Conservation (phyloP, 1,140 invertebrate genomes). For the Drosophila sucinea region DNA sequence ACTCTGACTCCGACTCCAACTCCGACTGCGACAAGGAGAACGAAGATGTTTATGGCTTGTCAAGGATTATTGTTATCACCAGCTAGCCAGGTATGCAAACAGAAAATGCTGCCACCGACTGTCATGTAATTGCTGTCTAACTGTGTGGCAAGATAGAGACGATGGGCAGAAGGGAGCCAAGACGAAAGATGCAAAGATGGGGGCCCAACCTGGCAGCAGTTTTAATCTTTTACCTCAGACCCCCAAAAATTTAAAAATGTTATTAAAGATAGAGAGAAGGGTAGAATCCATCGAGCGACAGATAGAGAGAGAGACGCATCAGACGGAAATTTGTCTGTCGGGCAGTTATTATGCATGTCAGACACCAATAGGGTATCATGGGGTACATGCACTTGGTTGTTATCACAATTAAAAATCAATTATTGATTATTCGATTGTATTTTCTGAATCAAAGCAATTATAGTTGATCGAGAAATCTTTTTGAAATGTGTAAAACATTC, state of each 20-base stretch:
- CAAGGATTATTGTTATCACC: slow-evolving; percentile 81
- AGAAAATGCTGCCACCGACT: slow-evolving; percentile 53
- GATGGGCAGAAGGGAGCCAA: slow-evolving; percentile 10
- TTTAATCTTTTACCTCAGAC: slow-evolving; percentile 54
- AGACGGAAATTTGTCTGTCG: neutral
- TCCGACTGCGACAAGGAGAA: slow-evolving; percentile 30
- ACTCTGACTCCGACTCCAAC: neutral
- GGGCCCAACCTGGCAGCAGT: slow-evolving; percentile 40
- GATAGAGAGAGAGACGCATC: neutral
- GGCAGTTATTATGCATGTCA: too few species aligned
- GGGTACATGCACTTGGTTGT: neutral
- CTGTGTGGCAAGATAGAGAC: slow-evolving; percentile 24
- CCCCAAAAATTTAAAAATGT: slow-evolving; percentile 31
- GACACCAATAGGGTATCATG: neutral
- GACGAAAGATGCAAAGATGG: neutral
- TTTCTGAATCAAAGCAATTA: too few species aligned
- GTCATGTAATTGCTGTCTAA: slow-evolving; percentile 67
- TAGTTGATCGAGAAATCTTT: too few species aligned
- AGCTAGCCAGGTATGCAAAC: slow-evolving; percentile 78
- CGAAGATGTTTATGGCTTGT: slow-evolving; percentile 82
- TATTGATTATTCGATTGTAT: neutral
- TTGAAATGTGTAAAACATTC: too few species aligned
- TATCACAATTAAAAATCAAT: neutral
- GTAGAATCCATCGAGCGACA: neutral
- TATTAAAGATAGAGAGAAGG: slow-evolving; percentile 22